These are phyloP conservation scores for Chondrosia reniformis DNA, from an alignment of 37 sponge, comb jelly and placozoan species.

Conservation along the genomic window DNA sequence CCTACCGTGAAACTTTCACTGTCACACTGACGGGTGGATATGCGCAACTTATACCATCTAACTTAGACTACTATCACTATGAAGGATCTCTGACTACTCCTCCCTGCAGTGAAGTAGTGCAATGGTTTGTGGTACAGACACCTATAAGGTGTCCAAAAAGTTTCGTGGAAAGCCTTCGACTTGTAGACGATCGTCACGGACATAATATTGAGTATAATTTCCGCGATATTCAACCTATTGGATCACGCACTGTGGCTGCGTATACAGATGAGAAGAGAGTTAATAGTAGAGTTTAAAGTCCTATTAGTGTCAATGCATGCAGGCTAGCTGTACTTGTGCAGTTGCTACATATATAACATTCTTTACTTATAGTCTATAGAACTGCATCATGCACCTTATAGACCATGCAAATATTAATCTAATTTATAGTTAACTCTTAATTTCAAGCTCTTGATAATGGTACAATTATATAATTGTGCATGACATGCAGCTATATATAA, in stretches of 20 bases:
- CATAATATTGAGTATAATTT: not conserved
- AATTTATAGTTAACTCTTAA: too few relatives aligned
- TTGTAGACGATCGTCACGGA: not conserved
- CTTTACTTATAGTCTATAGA: too few relatives aligned
- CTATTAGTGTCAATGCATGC: too few relatives aligned
- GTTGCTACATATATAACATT: too few relatives aligned
- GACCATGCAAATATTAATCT: too few relatives aligned
- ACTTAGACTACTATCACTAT: conserved; percentile 44
- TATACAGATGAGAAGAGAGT: too few relatives aligned
- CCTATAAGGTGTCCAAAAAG: conserved; percentile 23
- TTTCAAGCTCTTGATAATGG: too few relatives aligned
- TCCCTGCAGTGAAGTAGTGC: conserved; percentile 43
- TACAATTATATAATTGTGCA: too few relatives aligned
- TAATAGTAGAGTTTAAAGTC: too few relatives aligned
- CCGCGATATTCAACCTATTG: conserved; percentile 5
- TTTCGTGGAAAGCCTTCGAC: conserved; percentile 19
- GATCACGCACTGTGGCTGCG: conserved; percentile 9
- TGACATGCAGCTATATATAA: too few relatives aligned
- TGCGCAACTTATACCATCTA: conserved; percentile 24
- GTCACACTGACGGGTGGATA: not conserved
- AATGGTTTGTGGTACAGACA: conserved; percentile 58
- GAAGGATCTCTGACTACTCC: conserved; percentile 69
- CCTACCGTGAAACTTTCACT: not conserved
- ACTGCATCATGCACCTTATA: too few relatives aligned
- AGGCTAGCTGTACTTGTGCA: too few relatives aligned